Percentiles rank a stretch among this genome's conserved stretches.
Evolutionary conservation across 2,888 invertebrate species (phyloP).

Genomic region (Encarsia formosa): DNA sequence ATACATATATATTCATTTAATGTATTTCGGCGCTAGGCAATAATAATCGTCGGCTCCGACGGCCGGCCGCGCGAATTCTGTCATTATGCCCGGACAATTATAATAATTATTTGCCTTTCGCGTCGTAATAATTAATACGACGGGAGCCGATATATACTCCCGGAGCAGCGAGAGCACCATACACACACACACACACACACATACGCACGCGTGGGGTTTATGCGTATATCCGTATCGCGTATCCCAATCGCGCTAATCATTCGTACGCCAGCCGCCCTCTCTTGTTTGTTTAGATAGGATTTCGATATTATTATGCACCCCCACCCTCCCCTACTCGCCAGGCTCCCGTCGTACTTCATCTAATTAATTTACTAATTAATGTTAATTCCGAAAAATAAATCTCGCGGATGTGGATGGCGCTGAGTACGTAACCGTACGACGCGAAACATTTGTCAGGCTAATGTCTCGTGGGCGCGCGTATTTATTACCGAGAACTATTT

Average conservation of each 20-base stretch:
- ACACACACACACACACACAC: neutral
- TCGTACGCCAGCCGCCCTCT: conserved; percentile 30
- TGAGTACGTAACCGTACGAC: too few relatives aligned
- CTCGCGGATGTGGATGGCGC: neutral
- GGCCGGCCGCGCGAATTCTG: conserved; percentile 36
- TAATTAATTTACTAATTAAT: conserved; percentile 25
- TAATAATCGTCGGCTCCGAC: conserved; percentile 28
- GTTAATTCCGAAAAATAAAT: conserved; percentile 17
- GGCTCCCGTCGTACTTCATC: neutral
- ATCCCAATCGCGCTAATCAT: conserved; percentile 38
- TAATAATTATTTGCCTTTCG: conserved; percentile 51
- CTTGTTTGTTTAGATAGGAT: conserved; percentile 47
- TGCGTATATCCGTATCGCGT: conserved; percentile 24
- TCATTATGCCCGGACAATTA: conserved; percentile 48
- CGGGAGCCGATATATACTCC: conserved; percentile 12
- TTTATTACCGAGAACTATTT: too few relatives aligned
- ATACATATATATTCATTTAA: conserved; percentile 11
- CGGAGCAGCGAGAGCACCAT: neutral
- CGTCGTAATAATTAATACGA: conserved; percentile 49
- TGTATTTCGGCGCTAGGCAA: conserved; percentile 35
- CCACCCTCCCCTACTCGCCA: neutral
- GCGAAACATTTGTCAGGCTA: too few relatives aligned
- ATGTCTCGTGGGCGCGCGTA: too few relatives aligned
- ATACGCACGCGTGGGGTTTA: conserved; percentile 26
- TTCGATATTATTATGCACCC: conserved; percentile 45